Evolutionary conservation across 2,888 invertebrate genomes (phyloP), one percentile per base, ranked within the genome.

Genomic region (Microplitis manilae): DNA sequence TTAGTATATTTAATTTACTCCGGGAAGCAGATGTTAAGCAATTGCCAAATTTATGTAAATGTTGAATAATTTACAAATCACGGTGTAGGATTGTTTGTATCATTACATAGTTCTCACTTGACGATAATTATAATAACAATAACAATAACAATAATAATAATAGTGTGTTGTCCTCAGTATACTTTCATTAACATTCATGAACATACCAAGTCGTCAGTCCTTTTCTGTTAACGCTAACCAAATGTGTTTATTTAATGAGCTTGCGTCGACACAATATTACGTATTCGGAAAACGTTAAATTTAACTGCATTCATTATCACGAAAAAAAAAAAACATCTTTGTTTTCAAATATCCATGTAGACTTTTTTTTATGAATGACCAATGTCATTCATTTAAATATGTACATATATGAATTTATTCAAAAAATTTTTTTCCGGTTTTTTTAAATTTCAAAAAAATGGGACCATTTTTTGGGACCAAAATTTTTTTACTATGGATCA

Each of bases 11-110:
- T 30, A 30, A 30, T 30, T 5, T 1, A n/a, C 59, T n/a, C 5
- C 6, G 59, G 1, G 70, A 73, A 41, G 61, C 65, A 62, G 62
- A 30, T 4, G 30, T 20, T 9, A 81, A 81, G 77, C 85, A 85
- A 85, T 86, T 85, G 84, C 83, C 84, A 85, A 87, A 87, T 86
- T 87, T 85, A 87, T 87, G 86, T 83, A 82, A 84, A 85, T 86
- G 67, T 60, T 73, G 15, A 60, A 9, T 30, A 30, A 59, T 62
- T 20, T 39, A 72, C 60, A 61, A 61, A 59, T 70, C n/a, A 59
- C 60, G 40, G 2, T 30, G 30, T 30, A 4, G 30, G 0, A 30
- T 30, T 30, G 30, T 30, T 30, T 30, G 30, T 30, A 30, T 30
- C 30, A 30, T 30, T 30, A 30, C 30, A 4, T 30, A 30, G 30